A percentile compares a stretch with the other conserved stretches of the same genome.
Evolutionary conservation across 2,888 invertebrate genomes (phyloP).

Genomic region (Nowickia ferox): DNA sequence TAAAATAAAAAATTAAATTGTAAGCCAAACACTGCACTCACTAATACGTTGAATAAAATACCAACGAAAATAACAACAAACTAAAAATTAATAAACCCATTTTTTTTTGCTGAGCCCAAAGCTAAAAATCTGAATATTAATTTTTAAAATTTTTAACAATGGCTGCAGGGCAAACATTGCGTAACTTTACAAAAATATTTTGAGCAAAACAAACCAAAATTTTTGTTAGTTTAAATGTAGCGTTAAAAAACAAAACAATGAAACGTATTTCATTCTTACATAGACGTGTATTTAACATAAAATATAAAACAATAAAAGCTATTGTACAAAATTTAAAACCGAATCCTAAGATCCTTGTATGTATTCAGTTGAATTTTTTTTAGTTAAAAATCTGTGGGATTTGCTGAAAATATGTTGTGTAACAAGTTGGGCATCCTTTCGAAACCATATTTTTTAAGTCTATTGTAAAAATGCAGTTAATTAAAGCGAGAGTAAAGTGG

Average conservation of each 20-base stretch:
- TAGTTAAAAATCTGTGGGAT: too few species aligned
- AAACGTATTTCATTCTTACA: neutral
- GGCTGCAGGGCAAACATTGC: constrained; percentile 41
- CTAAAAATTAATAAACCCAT: constrained; percentile 49
- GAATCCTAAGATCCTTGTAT: too few species aligned
- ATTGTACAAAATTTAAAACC: too few species aligned
- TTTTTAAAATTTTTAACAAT: constrained; percentile 40
- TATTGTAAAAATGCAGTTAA: too few species aligned
- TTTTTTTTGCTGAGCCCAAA: constrained; percentile 27
- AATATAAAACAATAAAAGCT: too few species aligned
- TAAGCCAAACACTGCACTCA: constrained; percentile 20
- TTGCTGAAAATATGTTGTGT: too few species aligned
- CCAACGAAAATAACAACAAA: constrained; percentile 24
- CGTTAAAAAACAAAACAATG: neutral
- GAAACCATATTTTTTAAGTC: too few species aligned
- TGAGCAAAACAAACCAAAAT: neutral
- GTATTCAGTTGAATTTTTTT: too few species aligned
- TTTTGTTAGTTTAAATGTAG: neutral
- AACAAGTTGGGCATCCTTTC: too few species aligned
- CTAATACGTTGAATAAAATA: neutral
- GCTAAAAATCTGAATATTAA: constrained; percentile 47
- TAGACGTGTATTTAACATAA: too few species aligned
- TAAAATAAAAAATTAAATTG: neutral
- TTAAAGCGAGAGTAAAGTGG: too few species aligned
- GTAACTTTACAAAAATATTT: constrained; percentile 33